These are phyloP conservation scores for Acholoe squamosa DNA, from an alignment of 2,888 invertebrate species.

Conservation along the genomic window DNA sequence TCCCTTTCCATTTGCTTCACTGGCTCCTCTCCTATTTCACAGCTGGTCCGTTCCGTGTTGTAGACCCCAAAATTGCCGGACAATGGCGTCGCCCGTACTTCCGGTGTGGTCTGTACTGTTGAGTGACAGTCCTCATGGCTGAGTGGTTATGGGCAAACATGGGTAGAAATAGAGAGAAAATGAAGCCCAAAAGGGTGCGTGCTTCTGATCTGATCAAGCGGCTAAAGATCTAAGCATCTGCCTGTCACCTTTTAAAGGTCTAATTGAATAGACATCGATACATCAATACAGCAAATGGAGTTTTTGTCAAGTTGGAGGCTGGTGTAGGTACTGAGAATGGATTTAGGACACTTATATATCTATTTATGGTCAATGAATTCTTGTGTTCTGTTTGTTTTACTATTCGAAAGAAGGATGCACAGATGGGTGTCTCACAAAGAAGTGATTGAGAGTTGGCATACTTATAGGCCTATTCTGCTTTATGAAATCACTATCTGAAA, in stretches of 20 bases:
- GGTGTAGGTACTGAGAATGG: neutral
- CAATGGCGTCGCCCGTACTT: constrained; percentile 10
- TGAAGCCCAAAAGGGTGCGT: neutral
- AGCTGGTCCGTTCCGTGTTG: constrained; percentile 21
- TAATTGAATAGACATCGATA: constrained; percentile 3
- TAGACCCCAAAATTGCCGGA: neutral
- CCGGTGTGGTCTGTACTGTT: neutral
- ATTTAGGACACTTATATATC: too few relatives aligned
- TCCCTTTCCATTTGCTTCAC: constrained; percentile 1
- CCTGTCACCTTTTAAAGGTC: neutral
- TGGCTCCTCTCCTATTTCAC: constrained; percentile 14
- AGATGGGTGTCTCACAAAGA: too few relatives aligned
- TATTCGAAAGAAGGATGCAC: too few relatives aligned
- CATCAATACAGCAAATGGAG: constrained; percentile 27
- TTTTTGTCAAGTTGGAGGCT: neutral
- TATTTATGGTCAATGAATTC: too few relatives aligned
- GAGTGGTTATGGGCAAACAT: neutral
- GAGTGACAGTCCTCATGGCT: neutral
- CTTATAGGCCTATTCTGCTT: too few relatives aligned
- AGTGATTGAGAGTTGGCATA: too few relatives aligned
- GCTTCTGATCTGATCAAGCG: constrained; percentile 5
- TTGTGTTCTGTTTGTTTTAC: too few relatives aligned
- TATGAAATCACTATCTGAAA: too few relatives aligned
- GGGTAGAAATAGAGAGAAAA: neutral
- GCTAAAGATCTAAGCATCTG: constrained; percentile 20